Evolutionary conservation across 2,888 invertebrate species (phyloP), one percentile per base, ranked within the genome.

Genomic region (Phaonia tiefii): DNA sequence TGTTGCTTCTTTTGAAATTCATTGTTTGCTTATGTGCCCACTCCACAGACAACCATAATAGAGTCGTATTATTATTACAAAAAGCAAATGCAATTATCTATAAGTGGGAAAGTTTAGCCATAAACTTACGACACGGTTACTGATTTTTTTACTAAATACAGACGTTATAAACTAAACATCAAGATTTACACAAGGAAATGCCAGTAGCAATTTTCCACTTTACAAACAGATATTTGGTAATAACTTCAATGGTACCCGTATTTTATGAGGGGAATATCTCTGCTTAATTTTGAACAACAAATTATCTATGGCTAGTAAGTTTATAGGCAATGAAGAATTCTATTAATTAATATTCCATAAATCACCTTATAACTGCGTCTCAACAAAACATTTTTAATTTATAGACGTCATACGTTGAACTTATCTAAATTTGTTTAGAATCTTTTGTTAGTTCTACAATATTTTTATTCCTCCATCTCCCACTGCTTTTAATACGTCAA

Each of bases 401-500:
- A 31, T 8, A 31, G 8, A 31, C 1, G 20, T 51, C 51, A 51
- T 51, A 22, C 10, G 51, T 51, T 17, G 10, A 11, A 2, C 8
- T 22, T 51, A 4, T 51, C 8, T 17, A 46, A 8, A 4, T 13
- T 44, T 13, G 10, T 2, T 13, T 44, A 44, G 13, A 44, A 8
- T 2, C 7, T 44, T 8, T 11, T 46, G 15, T 46, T 17, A 8
- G 15, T 51, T 51, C 44, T 13, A 44, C 2, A 10, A 44, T 2
- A 8, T 2, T 44, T 44, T 4, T n/a, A 13, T 13, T 51, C 22
- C 51, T 22, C 1, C 17, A 20, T 22, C 22, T 2, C 51, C 51
- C 51, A 20, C 51, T 51, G 51, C 22, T 17, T 51, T 51, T 22
- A 25, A 54, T 25, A 54, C 3, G 44, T 13, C 44, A 49, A 37